Evolutionary conservation across 2,797 vertebrate species (phyloP).

Genomic region (Myotis pilosus): DNA sequence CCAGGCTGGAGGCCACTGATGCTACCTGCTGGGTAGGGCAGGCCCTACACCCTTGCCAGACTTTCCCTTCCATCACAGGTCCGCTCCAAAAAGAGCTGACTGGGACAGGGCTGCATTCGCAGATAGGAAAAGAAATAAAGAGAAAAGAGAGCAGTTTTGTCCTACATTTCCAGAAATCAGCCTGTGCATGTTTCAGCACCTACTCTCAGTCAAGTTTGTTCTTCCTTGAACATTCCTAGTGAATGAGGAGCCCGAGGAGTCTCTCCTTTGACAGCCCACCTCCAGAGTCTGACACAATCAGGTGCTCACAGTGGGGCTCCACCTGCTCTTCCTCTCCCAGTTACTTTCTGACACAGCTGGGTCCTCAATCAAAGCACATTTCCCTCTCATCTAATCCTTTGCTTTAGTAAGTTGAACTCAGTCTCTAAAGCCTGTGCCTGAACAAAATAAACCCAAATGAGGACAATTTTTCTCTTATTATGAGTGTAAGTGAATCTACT

Average conservation of each 20-base stretch:
- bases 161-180: background rate
- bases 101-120: background rate
- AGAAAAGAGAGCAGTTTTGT: background rate
- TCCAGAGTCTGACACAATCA: constrained; percentile 31
- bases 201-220: background rate
- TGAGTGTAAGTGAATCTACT: constrained; percentile 73
- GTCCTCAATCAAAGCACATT: constrained; percentile 70
- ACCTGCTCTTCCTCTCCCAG: constrained; percentile 5
- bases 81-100: background rate
- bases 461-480: constrained; percentile 76
- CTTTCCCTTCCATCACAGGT: constrained; percentile 13
- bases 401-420: constrained; percentile 76
- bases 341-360: constrained; percentile 61
- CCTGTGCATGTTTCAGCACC: background rate
- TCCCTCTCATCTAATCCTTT: constrained; percentile 80
- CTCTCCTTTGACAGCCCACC: constrained; percentile 26
- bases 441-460: constrained; percentile 76
- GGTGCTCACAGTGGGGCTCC: background rate
- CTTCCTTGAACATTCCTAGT: background rate
- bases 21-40: background rate
- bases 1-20: background rate
- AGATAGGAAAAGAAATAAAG: background rate
- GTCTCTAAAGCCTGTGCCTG: constrained; percentile 69
- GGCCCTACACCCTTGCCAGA: background rate
- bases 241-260: constrained; percentile 37